Evolutionary conservation across 2,113 vertebrate genomes (phyloP).

Genomic region (Speoplatyrhinus poulsoni): DNA sequence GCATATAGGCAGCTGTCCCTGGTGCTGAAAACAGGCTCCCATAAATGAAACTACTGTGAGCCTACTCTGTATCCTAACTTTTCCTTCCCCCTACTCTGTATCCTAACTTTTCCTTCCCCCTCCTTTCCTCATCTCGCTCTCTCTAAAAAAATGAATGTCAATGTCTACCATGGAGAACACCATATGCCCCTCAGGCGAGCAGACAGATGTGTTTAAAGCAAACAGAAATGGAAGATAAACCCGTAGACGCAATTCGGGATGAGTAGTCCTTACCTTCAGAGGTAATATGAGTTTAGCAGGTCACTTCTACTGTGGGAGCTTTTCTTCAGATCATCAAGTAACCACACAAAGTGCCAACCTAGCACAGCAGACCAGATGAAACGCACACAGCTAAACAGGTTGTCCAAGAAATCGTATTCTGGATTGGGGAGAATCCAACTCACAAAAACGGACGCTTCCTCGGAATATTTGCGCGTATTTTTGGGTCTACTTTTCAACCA

Average conservation of each 20-base stretch:
- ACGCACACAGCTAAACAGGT: neutral
- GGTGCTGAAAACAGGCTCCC: slow-evolving; percentile 50
- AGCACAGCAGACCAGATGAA: neutral
- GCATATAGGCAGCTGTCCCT: slow-evolving; percentile 60
- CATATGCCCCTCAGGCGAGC: too few species aligned
- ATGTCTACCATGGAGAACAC: neutral
- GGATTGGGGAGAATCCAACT: neutral
- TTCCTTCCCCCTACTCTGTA: slow-evolving; percentile 1
- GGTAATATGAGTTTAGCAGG: slow-evolving; percentile 67
- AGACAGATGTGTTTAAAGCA: neutral
- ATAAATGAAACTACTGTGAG: neutral
- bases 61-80: neutral
- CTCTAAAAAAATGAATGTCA: neutral
- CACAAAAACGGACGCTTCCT: neutral
- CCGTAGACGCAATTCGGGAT: too few species aligned
- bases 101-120: slow-evolving; percentile 17
- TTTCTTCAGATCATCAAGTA: too few species aligned
- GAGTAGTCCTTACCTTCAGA: slow-evolving; percentile 72
- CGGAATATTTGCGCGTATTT: too few species aligned
- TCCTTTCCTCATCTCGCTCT: slow-evolving; percentile 13
- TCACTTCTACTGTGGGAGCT: slow-evolving; percentile 61
- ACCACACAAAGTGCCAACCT: too few species aligned
- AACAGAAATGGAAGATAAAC: neutral
- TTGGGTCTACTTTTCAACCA: slow-evolving; percentile 33
- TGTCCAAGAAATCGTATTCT: neutral